Evolutionary conservation across 2,888 invertebrate genomes (phyloP), one percentile per base, ranked within the genome.

Genomic region (Heteropelma amictum): DNA sequence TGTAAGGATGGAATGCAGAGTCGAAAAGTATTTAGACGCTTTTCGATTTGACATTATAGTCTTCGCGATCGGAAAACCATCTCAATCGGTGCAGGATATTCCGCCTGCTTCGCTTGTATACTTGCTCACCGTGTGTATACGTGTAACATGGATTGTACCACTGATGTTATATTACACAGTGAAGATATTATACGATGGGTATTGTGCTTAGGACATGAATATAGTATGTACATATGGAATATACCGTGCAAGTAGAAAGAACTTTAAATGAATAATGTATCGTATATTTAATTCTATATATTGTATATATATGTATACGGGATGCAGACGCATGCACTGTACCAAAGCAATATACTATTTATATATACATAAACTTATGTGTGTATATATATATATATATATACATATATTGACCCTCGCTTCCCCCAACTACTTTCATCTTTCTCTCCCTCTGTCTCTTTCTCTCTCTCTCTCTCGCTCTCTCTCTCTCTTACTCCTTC

Each of bases 181-280:
- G 23, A 7, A 58, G 30, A 64, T 65, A 67, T 53, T 54, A 47
- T 14, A 14, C 40, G 28, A 30, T 51, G 58, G 30, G 23, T 35
- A 47, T 53, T 49, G 23, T 28, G 40, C 26, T 47, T 28, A 49
- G 63, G 26, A 68, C 58, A 74, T 68, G 80, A 68, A 79, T 72
- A 73, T 79, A 83, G 83, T 83, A 82, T 82, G 81, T 81, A 65
- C 70, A 74, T 54, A 85, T 82, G n/a, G n/a, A 81, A 83, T 85
- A 82, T 82, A 64, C 82, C 82, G 80, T 79, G 82, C 84, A 85
- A 84, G 85, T 85, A 87, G 87, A 88, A 88, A 88, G 87, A 89
- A 86, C 85, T 88, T 86, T 85, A 87, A 88, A 89, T 89, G 89
- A 89, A 89, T 89, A 89, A 89, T 89, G 89, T 89, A 89, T 88